Percentiles rank a stretch among this genome's conserved stretches.
phyloP scores from a whole-genome alignment of 2,113 vertebrate species.

The Leptobrachium ailaonicum region DNA sequence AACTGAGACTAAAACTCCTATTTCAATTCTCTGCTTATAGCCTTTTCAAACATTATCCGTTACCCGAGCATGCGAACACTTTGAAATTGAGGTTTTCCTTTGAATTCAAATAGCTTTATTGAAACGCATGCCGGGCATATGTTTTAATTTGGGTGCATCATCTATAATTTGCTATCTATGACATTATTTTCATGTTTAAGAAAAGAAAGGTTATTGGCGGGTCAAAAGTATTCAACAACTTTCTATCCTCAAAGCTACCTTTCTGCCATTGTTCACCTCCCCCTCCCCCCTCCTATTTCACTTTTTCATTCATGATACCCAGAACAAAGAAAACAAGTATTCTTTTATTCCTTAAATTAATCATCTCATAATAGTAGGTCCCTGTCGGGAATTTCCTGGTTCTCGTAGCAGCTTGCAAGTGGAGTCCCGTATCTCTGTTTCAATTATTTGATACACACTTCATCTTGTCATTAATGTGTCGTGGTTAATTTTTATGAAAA shows the following conservation, averaged over 20 bases:
- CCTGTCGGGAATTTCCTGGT: not conserved
- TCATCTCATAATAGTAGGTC: not conserved
- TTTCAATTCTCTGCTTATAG: too few relatives aligned
- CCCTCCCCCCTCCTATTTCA: not conserved
- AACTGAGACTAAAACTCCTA: too few relatives aligned
- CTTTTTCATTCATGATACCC: slow-evolving; percentile 2
- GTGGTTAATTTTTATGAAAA: slow-evolving; percentile 20
- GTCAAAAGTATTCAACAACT: not conserved
- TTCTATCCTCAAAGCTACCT: slow-evolving; percentile 11
- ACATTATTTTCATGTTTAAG: too few relatives aligned
- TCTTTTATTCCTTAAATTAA: slow-evolving; percentile 30
- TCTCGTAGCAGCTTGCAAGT: slow-evolving; percentile 1
- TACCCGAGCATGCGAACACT: too few relatives aligned
- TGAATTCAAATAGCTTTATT: too few relatives aligned
- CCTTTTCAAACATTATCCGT: too few relatives aligned
- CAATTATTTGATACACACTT: slow-evolving; percentile 24
- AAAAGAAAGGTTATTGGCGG: too few relatives aligned
- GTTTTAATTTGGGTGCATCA: not conserved
- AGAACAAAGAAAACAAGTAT: slow-evolving; percentile 15
- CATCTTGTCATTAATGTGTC: slow-evolving; percentile 26
- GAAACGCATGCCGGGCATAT: too few relatives aligned
- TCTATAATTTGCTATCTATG: not conserved
- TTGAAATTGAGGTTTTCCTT: too few relatives aligned
- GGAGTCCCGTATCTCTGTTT: slow-evolving; percentile 7
- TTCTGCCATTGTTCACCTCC: slow-evolving; percentile 2